Base-by-base conservation (phyloP, 2,888 invertebrate genomes). In the Corbicula japonica region DNA sequence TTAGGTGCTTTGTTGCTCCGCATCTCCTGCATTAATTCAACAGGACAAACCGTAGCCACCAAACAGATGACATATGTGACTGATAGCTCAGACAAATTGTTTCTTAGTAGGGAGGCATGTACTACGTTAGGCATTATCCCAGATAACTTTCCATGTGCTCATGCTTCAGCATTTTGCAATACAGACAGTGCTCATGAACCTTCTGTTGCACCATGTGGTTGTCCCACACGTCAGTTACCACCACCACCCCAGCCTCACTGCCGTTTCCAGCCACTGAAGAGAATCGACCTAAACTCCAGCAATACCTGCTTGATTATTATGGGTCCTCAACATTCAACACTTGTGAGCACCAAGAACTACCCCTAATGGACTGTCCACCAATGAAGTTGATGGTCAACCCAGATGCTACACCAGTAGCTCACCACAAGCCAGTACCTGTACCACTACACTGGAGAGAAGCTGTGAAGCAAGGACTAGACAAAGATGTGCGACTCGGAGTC, bases 301-400 rank as follows among this genome's bases (percentile, higher is more conserved):
- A 71, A 10, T 86, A 63, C 60, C 79, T 86, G 0, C 56, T 87
- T 0, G 70, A 88, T 23, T 41, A 72, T 41, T 88, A 86, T 69
- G 76, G 28, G 21, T 76, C 84, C 12, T 86, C 84, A 60, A 81
- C 86, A 10, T 88, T 88, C 62, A 88, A 89, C 73, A 76, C 70
- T 0, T 88, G 85, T 65, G 79, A 83, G 35, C 87, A 87, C 56
- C 86, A 89, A 41, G 62, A 76, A 4, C 66, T 84, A 18, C 79
- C 73, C 1, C 50, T 70, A 32, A 84, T 84, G 80, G 32, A 35
- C 10, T 38, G 61, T 12, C 32, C 78, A 15, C 50, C 44, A 3
- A 46, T 69, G 58, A 26, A 54, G 6, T 58, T 83, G 1, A 76
- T 82, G 77, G 58, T 79, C 2, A 76, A 84, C 68, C 58, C 66